These are phyloP conservation scores for Hippocampus comes DNA, from an alignment of 2,113 vertebrate species.

Conservation along the genomic window DNA sequence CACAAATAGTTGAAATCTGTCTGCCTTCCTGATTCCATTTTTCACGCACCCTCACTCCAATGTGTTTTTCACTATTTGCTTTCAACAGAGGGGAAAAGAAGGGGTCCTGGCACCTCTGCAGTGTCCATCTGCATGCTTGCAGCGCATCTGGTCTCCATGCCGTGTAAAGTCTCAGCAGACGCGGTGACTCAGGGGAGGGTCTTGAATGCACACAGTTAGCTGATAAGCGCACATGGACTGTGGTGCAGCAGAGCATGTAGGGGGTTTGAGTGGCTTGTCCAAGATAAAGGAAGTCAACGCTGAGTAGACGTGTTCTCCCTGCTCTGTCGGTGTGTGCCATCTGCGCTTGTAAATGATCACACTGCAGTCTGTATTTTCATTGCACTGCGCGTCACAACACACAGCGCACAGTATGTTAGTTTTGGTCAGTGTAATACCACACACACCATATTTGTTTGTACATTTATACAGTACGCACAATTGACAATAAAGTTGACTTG, in stretches of 20 bases:
- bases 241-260: constrained; percentile 51
- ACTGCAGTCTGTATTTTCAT: background rate
- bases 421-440: background rate
- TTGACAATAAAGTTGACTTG: background rate
- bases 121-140: constrained; percentile 43
- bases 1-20: constrained; percentile 21
- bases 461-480: too few relatives aligned
- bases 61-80: constrained; percentile 37
- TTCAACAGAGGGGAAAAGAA: constrained; percentile 29
- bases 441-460: too few relatives aligned
- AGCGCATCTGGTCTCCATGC: constrained; percentile 34
- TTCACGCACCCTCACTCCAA: constrained; percentile 15
- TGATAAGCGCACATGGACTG: constrained; percentile 10
- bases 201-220: constrained; percentile 22
- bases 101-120: constrained; percentile 41
- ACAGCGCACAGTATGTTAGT: background rate
- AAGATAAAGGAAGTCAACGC: constrained; percentile 46
- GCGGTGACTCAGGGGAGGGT: constrained; percentile 37
- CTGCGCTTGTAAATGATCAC: constrained; percentile 4
- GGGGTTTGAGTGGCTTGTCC: constrained; percentile 36
- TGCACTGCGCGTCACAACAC: background rate
- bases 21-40: constrained; percentile 5
- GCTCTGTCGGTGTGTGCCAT: constrained; percentile 19
- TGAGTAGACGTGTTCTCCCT: constrained; percentile 36
- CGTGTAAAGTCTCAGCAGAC: constrained; percentile 45